Evolutionary conservation across 1,140 invertebrate genomes (phyloP).

Genomic region (Linepithema humile): DNA sequence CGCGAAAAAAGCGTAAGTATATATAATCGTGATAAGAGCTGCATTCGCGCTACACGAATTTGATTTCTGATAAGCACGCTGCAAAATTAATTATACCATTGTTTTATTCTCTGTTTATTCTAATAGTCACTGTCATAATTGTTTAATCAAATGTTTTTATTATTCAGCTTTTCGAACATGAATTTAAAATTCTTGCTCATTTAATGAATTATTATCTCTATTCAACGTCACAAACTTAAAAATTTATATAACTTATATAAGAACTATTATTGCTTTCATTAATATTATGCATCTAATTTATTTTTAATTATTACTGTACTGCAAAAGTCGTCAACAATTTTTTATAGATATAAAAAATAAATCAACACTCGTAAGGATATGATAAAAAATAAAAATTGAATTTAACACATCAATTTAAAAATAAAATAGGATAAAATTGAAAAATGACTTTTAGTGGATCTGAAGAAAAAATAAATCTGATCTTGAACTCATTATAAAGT

Average conservation of each 20-base stretch:
- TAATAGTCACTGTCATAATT: neutral
- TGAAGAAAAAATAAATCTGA: too few relatives aligned
- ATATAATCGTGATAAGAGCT: neutral
- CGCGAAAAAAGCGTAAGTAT: conserved; percentile 54
- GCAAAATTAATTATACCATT: too few relatives aligned
- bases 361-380: neutral
- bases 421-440: neutral
- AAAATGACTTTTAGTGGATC: too few relatives aligned
- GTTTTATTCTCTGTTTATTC: neutral
- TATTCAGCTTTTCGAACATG: conserved; percentile 3
- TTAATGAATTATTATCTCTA: neutral
- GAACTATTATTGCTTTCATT: too few relatives aligned
- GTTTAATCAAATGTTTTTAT: neutral
- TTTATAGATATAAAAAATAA: neutral
- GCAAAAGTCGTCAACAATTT: too few relatives aligned
- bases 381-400: neutral
- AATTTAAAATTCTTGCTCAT: too few relatives aligned
- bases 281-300: too few relatives aligned
- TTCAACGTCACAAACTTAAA: neutral
- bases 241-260: neutral
- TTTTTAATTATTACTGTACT: too few relatives aligned
- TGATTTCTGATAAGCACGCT: neutral
- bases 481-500: neutral
- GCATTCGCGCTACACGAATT: neutral
- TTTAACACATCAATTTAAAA: neutral